phyloP scores from a whole-genome alignment of 2,797 vertebrate genomes.

The Chromis chromis region DNA sequence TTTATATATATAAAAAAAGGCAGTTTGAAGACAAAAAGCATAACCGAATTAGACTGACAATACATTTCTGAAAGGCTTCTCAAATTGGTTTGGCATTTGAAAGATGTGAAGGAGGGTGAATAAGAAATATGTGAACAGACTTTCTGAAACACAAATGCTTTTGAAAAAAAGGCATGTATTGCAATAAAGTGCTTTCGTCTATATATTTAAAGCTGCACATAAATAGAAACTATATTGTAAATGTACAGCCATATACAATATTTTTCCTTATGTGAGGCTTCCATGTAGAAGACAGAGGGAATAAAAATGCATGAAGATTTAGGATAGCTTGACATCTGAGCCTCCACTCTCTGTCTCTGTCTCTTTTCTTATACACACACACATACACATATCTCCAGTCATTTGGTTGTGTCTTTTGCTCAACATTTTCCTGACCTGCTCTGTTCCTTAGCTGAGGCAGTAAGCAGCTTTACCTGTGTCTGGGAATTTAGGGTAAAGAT shows the following conservation, averaged over 20 bases:
- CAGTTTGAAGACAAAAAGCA: slow-evolving; percentile 4
- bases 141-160: not conserved
- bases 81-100: slow-evolving; percentile 1
- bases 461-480: slow-evolving; percentile 30
- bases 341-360: not conserved
- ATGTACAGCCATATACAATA: not conserved
- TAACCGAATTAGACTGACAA: not conserved
- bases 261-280: not conserved
- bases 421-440: slow-evolving; percentile 3
- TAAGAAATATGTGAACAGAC: not conserved
- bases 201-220: not conserved
- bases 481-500: slow-evolving; percentile 12
- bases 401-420: slow-evolving; percentile 2
- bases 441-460: not conserved
- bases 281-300: not conserved
- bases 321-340: not conserved
- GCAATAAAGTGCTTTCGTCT: not conserved
- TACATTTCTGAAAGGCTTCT: not conserved
- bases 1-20: not conserved
- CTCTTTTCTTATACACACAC: not conserved
- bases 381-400: not conserved
- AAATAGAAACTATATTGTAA: not conserved
- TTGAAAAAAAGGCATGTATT: not conserved
- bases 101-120: not conserved
- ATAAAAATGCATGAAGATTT: not conserved